phyloP scores from a whole-genome alignment of 2,113 vertebrate species.

The Microcebus ravelobensis region DNA sequence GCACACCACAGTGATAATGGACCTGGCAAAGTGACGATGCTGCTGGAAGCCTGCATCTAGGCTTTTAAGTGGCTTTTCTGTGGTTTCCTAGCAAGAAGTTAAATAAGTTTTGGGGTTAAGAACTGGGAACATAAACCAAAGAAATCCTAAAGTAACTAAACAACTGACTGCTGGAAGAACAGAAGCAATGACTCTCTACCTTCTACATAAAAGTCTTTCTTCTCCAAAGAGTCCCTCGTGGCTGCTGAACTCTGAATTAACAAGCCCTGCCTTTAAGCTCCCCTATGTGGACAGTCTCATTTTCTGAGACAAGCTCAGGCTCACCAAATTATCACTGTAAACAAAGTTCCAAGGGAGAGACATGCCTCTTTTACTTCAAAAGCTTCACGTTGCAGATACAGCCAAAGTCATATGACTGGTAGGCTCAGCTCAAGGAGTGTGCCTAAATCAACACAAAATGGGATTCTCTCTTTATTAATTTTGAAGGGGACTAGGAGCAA shows the following conservation, averaged over 20 bases:
- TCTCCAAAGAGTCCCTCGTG: neutral
- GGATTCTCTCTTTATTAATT: neutral
- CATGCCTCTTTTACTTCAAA: neutral
- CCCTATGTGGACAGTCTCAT: neutral
- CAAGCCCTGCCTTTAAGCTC: accelerated
- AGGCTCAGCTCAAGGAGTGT: neutral
- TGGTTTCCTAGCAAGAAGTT: neutral
- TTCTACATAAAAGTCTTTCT: neutral
- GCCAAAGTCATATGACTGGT: neutral
- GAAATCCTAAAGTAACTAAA: neutral
- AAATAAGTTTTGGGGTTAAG: neutral
- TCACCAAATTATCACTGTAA: neutral
- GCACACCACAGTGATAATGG: neutral
- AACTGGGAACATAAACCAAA: slow-evolving; percentile 5
- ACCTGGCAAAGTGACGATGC: neutral
- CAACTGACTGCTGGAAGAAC: neutral
- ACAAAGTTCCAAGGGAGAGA: neutral
- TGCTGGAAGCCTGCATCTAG: neutral
- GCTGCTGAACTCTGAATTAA: neutral
- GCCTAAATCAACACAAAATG: neutral
- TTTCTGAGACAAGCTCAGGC: neutral
- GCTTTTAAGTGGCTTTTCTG: neutral
- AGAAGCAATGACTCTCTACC: neutral
- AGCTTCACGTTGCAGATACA: neutral
- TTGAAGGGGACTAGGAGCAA: neutral